Base-by-base conservation (phyloP, 2,888 invertebrate genomes). In the Heliconius sara region DNA sequence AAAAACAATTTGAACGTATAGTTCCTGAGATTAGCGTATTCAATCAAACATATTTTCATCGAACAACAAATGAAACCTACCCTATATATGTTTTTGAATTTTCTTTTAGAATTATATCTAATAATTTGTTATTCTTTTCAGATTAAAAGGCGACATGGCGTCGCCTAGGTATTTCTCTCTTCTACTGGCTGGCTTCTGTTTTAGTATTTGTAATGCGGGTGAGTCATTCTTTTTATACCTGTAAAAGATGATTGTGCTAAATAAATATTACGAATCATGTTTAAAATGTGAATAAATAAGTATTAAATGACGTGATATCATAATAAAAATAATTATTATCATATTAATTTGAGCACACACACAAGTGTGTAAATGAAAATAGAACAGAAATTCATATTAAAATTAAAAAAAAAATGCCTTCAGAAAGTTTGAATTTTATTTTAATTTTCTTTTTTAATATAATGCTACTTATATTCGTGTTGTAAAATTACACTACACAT, bases 81-180 rank as follows among this genome's bases (percentile, higher is more conserved):
- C 52, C n/a, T 60, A 10, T n/a, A 3, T 60, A n/a, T n/a, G 4
- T 60, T 52, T 60, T 60, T 2, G 7, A 60, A 60, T 3, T n/a
- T n/a, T 60, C 7, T 60, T 60, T 60, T 65, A 27, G 5, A 13
- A 27, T 27, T 16, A 27, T 27, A 2, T 30, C 19, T 16, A 47
- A 70, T 47, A 57, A 57, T 73, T 16, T 67, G 27, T n/a, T 79
- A 57, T 63, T 63, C 82, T 84, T 84, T 85, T n/a, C 86, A 87
- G 86, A 83, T 89, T 86, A 79, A 88, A 84, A 87, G 89, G 90
- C 91, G 91, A 85, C 88, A 91, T 90, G 93, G 85, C 85, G 88
- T 90, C 90, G 89, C 87, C 88, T 76, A 85, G 83, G 80, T 81
- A 83, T 73, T 75, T 84, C 81, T 79, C 88, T 78, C 79, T 87